Evolutionary conservation across 2,888 invertebrate species (phyloP).

Genomic region (Chydorus sphaericus): DNA sequence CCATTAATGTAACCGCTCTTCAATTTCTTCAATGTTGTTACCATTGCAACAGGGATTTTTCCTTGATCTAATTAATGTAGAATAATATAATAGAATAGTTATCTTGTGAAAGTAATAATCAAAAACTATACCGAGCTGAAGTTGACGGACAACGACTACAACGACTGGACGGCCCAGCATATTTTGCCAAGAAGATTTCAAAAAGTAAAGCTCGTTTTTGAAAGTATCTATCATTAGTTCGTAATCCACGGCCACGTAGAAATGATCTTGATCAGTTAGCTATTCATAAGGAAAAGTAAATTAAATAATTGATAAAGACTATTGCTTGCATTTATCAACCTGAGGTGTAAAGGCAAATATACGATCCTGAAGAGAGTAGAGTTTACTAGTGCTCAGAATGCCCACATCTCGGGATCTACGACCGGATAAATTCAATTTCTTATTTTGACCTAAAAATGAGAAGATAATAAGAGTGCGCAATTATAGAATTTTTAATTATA

Average conservation of each 20-base stretch:
- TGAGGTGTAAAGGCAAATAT: conserved; percentile 98
- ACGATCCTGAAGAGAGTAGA: conserved; percentile 87
- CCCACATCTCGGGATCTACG: conserved; percentile 92
- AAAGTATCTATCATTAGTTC: conserved; percentile 95
- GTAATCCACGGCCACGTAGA: conserved; percentile 97
- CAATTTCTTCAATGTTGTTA: conserved; percentile 93
- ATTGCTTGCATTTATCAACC: too few species aligned
- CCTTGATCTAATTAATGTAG: conserved; percentile 54
- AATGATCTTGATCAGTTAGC: conserved; percentile 94
- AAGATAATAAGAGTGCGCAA: conserved; percentile 5
- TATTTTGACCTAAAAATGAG: conserved; percentile 60
- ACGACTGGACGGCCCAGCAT: conserved; percentile 92
- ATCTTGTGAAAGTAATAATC: neutral
- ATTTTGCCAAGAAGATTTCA: conserved; percentile 96
- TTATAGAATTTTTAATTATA: neutral
- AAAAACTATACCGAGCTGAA: conserved; percentile 61
- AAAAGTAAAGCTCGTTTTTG: conserved; percentile 92
- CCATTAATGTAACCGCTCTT: conserved; percentile 98
- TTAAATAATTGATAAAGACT: too few species aligned
- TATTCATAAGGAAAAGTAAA: conserved; percentile 30
- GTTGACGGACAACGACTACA: conserved; percentile 72
- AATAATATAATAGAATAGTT: neutral
- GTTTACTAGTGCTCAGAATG: conserved; percentile 91
- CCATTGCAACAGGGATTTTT: conserved; percentile 81
- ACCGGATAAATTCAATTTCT: conserved; percentile 85